These are phyloP conservation scores for Prosopocoilus inquinatus DNA, from an alignment of 2,888 invertebrate genomes.

Conservation along the genomic window DNA sequence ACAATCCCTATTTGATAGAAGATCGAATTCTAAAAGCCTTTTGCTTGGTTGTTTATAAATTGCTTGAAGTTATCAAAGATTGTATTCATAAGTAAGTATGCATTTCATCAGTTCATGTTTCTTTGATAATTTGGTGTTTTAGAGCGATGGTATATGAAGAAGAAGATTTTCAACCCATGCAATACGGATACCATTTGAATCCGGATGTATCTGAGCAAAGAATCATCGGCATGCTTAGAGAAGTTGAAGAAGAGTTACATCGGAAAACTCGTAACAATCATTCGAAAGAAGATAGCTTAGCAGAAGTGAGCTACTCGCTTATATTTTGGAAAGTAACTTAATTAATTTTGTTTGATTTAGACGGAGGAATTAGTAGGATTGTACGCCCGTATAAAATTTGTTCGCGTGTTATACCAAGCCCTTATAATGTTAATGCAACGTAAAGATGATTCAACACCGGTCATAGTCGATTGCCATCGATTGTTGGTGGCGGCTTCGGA, in stretches of 20 bases:
- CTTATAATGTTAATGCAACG: slow-evolving; percentile 60
- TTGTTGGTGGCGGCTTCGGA: slow-evolving; percentile 78
- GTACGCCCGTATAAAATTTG: slow-evolving; percentile 80
- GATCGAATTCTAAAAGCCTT: slow-evolving; percentile 84
- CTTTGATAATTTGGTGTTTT: slow-evolving; percentile 20
- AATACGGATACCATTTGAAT: slow-evolving; percentile 83
- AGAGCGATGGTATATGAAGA: slow-evolving; percentile 88
- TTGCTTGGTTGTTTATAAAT: slow-evolving; percentile 82
- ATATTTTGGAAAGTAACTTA: background rate
- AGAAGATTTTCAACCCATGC: slow-evolving; percentile 94
- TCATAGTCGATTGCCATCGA: slow-evolving; percentile 74
- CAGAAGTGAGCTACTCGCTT: slow-evolving; percentile 34
- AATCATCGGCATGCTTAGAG: slow-evolving; percentile 77
- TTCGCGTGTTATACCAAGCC: slow-evolving; percentile 81
- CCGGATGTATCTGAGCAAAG: slow-evolving; percentile 80
- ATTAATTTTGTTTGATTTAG: slow-evolving; percentile 36
- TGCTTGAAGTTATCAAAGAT: slow-evolving; percentile 85
- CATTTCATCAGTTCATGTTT: slow-evolving; percentile 14
- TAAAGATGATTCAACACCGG: slow-evolving; percentile 63
- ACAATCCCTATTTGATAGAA: slow-evolving; percentile 81
- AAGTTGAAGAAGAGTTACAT: slow-evolving; percentile 80
- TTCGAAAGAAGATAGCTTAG: slow-evolving; percentile 10
- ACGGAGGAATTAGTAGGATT: slow-evolving; percentile 64
- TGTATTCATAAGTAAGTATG: slow-evolving; percentile 75
- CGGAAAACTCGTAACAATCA: slow-evolving; percentile 23